Conservation (phyloP, 1,140 invertebrate genomes). For the Brachionus rubens region DNA sequence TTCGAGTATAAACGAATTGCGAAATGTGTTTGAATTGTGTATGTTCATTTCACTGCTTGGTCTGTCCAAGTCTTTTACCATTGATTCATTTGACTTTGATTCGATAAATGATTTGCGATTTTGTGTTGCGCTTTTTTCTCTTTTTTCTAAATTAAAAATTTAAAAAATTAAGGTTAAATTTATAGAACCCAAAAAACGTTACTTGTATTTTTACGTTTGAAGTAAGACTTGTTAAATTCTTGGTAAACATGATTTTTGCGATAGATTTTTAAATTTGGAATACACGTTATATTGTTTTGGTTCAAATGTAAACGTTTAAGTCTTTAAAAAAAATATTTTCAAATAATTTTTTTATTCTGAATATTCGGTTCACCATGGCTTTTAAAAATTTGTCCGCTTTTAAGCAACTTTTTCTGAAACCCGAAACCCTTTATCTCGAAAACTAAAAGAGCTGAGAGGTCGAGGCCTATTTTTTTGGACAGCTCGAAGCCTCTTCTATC, state of each 20-base stretch:
- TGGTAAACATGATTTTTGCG: conserved; percentile 50
- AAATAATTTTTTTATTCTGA: neutral
- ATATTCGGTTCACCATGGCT: no score
- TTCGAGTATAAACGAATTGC: conserved; percentile 45
- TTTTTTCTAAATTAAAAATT: neutral
- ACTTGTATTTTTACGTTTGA: conserved; percentile 16
- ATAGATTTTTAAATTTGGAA: conserved; percentile 57
- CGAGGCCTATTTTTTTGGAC: no score
- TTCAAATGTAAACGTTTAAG: conserved; percentile 56
- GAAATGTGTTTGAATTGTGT: conserved; percentile 31
- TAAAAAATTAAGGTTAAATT: no score
- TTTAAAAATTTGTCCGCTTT: no score
- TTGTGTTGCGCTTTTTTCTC: neutral
- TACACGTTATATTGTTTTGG: conserved; percentile 56
- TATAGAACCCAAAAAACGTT: no score
- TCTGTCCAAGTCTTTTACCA: conserved; percentile 41
- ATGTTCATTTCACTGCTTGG: conserved; percentile 43
- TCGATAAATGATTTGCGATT: neutral
- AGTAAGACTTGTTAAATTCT: conserved; percentile 38
- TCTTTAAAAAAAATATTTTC: conserved; percentile 47
- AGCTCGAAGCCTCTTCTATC: no score
- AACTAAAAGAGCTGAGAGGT: no score
- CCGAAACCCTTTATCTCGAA: no score
- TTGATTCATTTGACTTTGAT: conserved; percentile 36
- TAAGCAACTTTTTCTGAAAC: no score